Evolutionary conservation across 1,140 invertebrate species (phyloP), one percentile per base, ranked within the genome.

Genomic region (Ceratina calcarata): DNA sequence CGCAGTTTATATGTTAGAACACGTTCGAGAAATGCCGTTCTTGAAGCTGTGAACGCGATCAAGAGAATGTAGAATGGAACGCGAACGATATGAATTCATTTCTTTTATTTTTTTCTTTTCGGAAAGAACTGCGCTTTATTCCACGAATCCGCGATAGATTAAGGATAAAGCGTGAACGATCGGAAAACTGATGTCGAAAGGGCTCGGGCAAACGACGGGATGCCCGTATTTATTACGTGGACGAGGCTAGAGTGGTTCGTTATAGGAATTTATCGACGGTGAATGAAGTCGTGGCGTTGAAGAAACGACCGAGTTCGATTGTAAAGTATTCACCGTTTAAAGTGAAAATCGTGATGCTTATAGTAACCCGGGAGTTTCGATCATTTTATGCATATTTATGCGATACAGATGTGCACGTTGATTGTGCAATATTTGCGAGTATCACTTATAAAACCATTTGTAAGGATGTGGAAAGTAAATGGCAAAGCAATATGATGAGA

Each of bases 141-240:
- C 58, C 27, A 53, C 60, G 37, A 62, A 62, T 73, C 49, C 16
- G 60, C 10, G 16, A 12, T 2, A 53, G 60, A 73, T 73, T 62
- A 62, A 73, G 51, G 45, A 62, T 73, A 20, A 22, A 32, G 18
- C 37, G 12, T n/a, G 70, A 73, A 61, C 58, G 70, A 73, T n/a
- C 2, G 45, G 45, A 32, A 73, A 73, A 45, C 49, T 62, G 37
- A 32, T 73, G 60, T 73, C 12, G 58, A 62, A 20, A 37, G 53
- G 24, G 37, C 53, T 37, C 27, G 53, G 4, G n/a, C 7, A n/a
- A 22, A 10, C 13, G 53, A n/a, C 16, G n/a, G 20, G 45, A 20
- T 20, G 7, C 32, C 12, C 37, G 22, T 45, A 62, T 51, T 62
- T 51, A 58, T 72, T 62, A 49, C 32, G 4, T 16, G 7, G 66